Base-by-base conservation (phyloP, 1,140 invertebrate species). In the Scaptomyza graminum region DNA sequence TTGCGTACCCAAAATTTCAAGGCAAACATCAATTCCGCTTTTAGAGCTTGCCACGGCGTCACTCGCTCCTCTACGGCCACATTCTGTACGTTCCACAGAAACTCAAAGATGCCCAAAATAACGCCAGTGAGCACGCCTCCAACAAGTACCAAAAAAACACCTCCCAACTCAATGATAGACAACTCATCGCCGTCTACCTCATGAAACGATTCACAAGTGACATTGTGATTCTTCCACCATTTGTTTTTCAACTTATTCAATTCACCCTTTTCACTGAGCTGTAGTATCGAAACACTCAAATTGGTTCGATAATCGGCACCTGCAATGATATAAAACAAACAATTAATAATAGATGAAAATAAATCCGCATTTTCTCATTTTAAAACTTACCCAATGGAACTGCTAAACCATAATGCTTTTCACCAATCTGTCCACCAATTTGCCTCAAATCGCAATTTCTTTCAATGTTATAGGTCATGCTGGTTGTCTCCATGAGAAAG, bases 401-500 rank as follows among this genome's bases (percentile, higher is more conserved):
- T 0, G 95, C 96, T 59, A 97, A 95, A 39, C 96, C 96, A 79
- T 97, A 97, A 74, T 96, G 96, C 90, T 97, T 97, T 16, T 95
- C 95, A 83, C 97, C 96, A 11, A 98, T 93, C 64, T 94, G 93
- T 5, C 94, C 94, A 11, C 97, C 97, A 57, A 97, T 94, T 92
- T 96, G 95, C 56, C 94, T 95, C 2, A 97, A 92, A 51, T 96
- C 93, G 79, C 96, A 97, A 66, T 96, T 93, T 18, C 95, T 92
- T 76, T 96, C 95, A 18, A 94, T 93, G 70, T 95, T 94, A 88
- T 96, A 97, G 69, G 97, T 96, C 68, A 97, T 94, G 15, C 94
- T 94, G 0, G 96, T 95, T 0, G 96, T 97, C 92, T 97, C 96
- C 96, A 97, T 97, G 4, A 97, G 92, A 90, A 96, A 97, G 2